phyloP scores from a whole-genome alignment of 2,113 vertebrate genomes.

The Cromileptes altivelis region DNA sequence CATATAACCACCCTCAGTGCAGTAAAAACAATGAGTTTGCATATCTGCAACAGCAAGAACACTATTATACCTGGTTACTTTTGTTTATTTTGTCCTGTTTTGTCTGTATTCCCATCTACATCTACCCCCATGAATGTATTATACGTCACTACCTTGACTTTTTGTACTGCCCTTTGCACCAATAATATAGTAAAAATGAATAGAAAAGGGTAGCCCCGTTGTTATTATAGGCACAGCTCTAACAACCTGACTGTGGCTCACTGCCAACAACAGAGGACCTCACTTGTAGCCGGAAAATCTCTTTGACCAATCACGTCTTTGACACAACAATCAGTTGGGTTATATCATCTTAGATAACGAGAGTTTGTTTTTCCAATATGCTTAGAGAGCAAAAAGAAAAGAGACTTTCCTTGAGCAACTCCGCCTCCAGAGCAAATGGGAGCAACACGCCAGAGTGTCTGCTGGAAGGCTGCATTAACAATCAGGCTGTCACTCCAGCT shows the following conservation, averaged over 20 bases:
- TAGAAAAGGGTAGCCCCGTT: too few relatives aligned
- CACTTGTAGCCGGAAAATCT: background rate
- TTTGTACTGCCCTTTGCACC: too few relatives aligned
- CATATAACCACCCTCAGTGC: too few relatives aligned
- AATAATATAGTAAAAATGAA: too few relatives aligned
- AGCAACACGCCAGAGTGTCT: conserved; percentile 95
- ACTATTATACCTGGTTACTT: too few relatives aligned
- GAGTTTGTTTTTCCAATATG: conserved; percentile 19
- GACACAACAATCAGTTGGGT: background rate
- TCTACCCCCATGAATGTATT: too few relatives aligned
- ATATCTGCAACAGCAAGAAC: too few relatives aligned
- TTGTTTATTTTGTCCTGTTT: too few relatives aligned
- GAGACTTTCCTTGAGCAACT: conserved; percentile 89
- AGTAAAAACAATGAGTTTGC: too few relatives aligned
- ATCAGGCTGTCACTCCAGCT: conserved; percentile 82
- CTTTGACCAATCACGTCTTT: background rate
- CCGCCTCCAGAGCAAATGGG: conserved; percentile 94
- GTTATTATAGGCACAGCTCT: too few relatives aligned
- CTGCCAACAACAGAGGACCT: background rate
- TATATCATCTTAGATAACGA: background rate
- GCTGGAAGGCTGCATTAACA: conserved; percentile 95
- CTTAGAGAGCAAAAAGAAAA: conserved; percentile 13
- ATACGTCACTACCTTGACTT: too few relatives aligned
- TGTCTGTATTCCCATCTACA: too few relatives aligned
- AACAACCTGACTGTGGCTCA: background rate